Evolutionary conservation across 2,797 vertebrate species (phyloP).

Genomic region (Gymnothorax reevesii): DNA sequence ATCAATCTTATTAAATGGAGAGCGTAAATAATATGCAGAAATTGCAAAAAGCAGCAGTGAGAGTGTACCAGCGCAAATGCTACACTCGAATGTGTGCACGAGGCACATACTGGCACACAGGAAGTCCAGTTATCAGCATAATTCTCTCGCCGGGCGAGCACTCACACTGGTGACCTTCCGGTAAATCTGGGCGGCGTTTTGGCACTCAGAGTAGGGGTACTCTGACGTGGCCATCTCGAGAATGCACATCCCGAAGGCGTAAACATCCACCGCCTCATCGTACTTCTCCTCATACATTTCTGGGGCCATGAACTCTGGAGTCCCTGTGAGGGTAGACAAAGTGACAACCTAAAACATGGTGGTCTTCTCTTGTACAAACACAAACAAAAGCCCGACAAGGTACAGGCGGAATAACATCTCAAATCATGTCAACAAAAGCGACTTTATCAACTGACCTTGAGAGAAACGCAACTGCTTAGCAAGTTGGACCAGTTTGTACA

Average conservation of each 20-base stretch:
- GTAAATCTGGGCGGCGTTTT: constrained; percentile 98
- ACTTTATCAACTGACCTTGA: constrained; percentile 3
- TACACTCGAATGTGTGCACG: background rate
- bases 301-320: constrained; percentile 97
- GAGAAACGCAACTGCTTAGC: background rate
- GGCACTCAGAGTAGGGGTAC: constrained; percentile 97
- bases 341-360: background rate
- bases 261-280: constrained; percentile 94
- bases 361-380: background rate
- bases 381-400: background rate
- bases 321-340: constrained; percentile 73
- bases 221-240: constrained; percentile 98
- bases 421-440: background rate
- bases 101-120: background rate
- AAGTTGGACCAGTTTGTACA: background rate
- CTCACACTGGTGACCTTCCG: constrained; percentile 98
- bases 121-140: background rate
- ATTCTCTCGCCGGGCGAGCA: constrained; percentile 29
- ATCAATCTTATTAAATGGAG: background rate
- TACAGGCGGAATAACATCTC: background rate
- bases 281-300: constrained; percentile 99
- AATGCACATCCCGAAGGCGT: constrained; percentile 99
- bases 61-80: background rate
- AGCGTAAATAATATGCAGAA: too few species aligned
- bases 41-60: background rate